Percentiles rank a stretch among this genome's conserved stretches.
Conservation (phyloP, 2,888 invertebrate genomes). For the Elmis aenea region DNA sequence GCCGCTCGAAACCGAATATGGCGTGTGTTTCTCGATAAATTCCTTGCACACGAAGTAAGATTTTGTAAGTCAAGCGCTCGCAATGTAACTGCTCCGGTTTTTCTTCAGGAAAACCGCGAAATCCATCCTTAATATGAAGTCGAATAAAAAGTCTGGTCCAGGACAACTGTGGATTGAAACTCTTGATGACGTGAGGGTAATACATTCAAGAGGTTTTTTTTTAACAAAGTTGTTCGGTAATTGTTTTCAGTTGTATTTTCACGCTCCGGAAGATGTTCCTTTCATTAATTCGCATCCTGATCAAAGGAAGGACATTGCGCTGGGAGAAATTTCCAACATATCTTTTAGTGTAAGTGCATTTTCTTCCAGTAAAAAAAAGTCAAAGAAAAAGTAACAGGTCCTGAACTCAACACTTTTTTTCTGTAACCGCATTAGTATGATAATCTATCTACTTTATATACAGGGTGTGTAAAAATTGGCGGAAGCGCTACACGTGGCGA, state of each 20-base stretch:
- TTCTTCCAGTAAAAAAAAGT: neutral
- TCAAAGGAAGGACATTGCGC: constrained; percentile 41
- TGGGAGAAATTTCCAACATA: constrained; percentile 41
- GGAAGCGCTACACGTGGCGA: too few species aligned
- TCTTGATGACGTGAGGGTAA: constrained; percentile 48
- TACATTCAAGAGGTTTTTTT: too few species aligned
- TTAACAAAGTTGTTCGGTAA: neutral
- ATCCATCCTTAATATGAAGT: constrained; percentile 30
- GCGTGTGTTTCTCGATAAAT: constrained; percentile 62
- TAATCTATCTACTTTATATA: too few species aligned
- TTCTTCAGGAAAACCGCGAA: constrained; percentile 15
- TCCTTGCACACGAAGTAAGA: constrained; percentile 56
- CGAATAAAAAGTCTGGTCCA: constrained; percentile 50
- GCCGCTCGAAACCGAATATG: constrained; percentile 65
- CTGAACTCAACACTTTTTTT: neutral
- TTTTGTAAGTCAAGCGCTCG: neutral
- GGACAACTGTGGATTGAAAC: constrained; percentile 49
- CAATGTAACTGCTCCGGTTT: neutral
- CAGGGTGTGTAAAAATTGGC: too few species aligned
- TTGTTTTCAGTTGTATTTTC: constrained; percentile 52
- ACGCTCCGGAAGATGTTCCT: constrained; percentile 56
- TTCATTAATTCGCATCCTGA: constrained; percentile 51
- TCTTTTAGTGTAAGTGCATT: constrained; percentile 36
- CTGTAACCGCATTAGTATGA: constrained; percentile 2
- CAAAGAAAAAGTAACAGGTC: neutral